phyloP scores from a whole-genome alignment of 2,113 vertebrate species.

The Fulica atra region DNA sequence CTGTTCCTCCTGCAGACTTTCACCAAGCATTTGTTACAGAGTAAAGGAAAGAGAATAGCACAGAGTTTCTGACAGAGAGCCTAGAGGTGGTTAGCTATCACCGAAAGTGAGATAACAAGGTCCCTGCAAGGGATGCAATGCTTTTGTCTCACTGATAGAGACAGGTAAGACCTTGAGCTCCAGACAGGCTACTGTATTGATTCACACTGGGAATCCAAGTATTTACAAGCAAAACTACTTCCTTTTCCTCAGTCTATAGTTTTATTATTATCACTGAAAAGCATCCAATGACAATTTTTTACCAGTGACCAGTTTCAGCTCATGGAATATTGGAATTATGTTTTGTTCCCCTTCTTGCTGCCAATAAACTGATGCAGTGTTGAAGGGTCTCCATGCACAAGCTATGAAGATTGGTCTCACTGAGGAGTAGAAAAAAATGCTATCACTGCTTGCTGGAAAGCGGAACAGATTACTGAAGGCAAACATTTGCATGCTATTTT shows the following conservation, averaged over 20 bases:
- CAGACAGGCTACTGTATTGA: not conserved
- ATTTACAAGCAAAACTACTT: not conserved
- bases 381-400: not conserved
- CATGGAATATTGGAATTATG: not conserved
- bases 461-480: not conserved
- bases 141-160: not conserved
- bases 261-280: not conserved
- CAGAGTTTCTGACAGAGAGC: not conserved
- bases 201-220: not conserved
- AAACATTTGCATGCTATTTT: not conserved
- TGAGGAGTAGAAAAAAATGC: not conserved
- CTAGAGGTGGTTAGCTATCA: accelerated
- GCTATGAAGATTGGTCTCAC: not conserved
- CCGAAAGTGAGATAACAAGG: not conserved
- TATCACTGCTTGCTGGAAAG: not conserved
- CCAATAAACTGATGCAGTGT: not conserved
- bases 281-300: not conserved
- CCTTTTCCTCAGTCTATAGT: not conserved
- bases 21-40: not conserved
- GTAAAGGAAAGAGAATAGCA: not conserved
- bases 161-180: not conserved
- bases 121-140: not conserved
- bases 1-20: not conserved
- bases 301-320: not conserved
- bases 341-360: not conserved